Evolutionary conservation across 1,140 invertebrate genomes (phyloP), one percentile per base, ranked within the genome.

Genomic region (Pachyrhynchus sulphureomaculatus): DNA sequence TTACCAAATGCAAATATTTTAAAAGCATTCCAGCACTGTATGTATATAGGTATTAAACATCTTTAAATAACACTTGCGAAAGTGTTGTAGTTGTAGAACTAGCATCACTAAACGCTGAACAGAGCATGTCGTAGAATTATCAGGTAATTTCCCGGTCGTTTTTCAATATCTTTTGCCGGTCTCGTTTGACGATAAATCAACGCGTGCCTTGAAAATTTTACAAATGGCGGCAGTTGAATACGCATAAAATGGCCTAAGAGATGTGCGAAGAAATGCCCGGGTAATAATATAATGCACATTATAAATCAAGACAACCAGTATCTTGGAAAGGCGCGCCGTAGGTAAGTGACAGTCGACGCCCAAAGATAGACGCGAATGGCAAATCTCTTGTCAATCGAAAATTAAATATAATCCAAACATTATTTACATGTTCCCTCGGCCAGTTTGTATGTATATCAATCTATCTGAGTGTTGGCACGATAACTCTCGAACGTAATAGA

Each of bases 221-320:
- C 52, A 61, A 61, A 65, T 62, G 52, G 63, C 57, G 51, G 51
- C 58, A 62, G 61, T 65, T 61, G 44, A 61, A 61, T 65, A 62
- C 49, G 44, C 26, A 55, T 36, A 53, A 60, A 52, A 51, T 29
- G 54, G 23, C 36, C 33, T 44, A 6, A 36, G 48, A 54, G 56
- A 59, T 18, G 49, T 26, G 37, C 57, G 42, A 47, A 34, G 47
- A 61, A 65, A 65, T 65, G 44, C 52, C 37, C 44, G 34, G 56
- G 57, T 61, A 65, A 65, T 61, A 65, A 62, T 62, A 44, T 61
- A 65, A 65, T 65, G 51, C 57, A 55, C 49, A 56, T 62, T 62
- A 61, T 65, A 65, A 65, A 65, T 65, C 63, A 65, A 62, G 58
- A 42, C 15, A 33, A 37, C 44, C 34, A 24, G 54, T 51, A 64